Evolutionary conservation across 2,113 vertebrate species (phyloP), one percentile per base, ranked within the genome.

Genomic region (Limanda limanda): DNA sequence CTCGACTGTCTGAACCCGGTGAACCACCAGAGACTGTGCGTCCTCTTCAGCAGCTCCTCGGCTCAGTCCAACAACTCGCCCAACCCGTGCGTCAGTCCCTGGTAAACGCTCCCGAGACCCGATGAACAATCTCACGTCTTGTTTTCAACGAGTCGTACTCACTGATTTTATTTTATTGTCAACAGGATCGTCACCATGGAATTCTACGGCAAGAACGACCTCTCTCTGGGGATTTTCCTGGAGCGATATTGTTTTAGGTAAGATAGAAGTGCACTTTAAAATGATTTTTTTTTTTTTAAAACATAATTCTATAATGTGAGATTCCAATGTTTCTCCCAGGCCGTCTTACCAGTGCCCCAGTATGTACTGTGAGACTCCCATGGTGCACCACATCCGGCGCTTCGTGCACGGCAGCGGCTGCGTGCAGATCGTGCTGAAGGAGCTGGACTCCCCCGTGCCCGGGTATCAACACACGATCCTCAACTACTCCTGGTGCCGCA

Each of bases 161-260:
- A 71, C 13, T 51, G 25, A 1, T 3, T 78, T 69, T 71, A 27
- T 69, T 68, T 24, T 71, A 27, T 69, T 68, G 24, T 56, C 71
- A 78, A 87, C 93, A 99, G 98, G 98, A 99, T 99, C 78, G 98
- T 99, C 76, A 98, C 97, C 1, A 99, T 99, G 98, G 98, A 99
- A 75, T 99, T 99, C 87, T 99, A 99, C 74, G 97, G 97, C 10
- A 99, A 99, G 94, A 99, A 99, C 77, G 98, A 99, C 83, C 93
- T 99, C 68, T 99, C 97, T 5, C 93, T 99, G 21, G 98, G 98
- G 3, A 95, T 99, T 52, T 99, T 99, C 92, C 89, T 99, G 90
- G 98, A 99, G 89, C 93, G 98, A 82, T 99, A 99, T 78, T 99
- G 98, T 88, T 99, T 99, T 85, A 96, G 98, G 98, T 99, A 84